These are phyloP conservation scores for Perca schrenkii DNA, from an alignment of 2,113 vertebrate genomes.

Conservation along the genomic window DNA sequence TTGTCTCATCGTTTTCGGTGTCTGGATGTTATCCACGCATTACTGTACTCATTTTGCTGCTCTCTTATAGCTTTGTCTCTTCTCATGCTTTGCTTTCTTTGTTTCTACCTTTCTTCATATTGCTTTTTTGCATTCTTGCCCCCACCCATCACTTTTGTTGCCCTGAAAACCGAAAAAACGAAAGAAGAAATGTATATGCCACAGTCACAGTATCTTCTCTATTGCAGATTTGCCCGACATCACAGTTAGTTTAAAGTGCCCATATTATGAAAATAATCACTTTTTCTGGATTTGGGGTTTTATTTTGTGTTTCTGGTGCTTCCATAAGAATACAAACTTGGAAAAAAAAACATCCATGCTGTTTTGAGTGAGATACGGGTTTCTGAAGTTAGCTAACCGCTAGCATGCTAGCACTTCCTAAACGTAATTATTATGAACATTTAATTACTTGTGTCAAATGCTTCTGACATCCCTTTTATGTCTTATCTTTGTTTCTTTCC, in stretches of 20 bases:
- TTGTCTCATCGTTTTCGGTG: slow-evolving; percentile 7
- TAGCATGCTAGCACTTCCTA: not conserved
- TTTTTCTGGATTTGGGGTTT: too few species aligned
- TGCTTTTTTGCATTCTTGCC: slow-evolving; percentile 2
- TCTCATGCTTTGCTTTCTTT: not conserved
- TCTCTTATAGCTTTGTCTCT: slow-evolving; percentile 38
- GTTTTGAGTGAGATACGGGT: too few species aligned
- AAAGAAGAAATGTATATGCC: slow-evolving; percentile 1
- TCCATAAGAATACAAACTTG: too few species aligned
- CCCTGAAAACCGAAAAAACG: slow-evolving; percentile 1
- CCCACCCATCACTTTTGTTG: not conserved
- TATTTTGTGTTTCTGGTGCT: too few species aligned
- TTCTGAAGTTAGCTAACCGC: too few species aligned
- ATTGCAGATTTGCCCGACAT: slow-evolving; percentile 26
- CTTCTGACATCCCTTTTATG: not conserved
- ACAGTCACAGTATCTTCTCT: slow-evolving; percentile 26
- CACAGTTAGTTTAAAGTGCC: slow-evolving; percentile 4
- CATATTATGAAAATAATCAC: too few species aligned
- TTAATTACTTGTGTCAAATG: slow-evolving; percentile 19
- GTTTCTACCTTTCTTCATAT: slow-evolving; percentile 11
- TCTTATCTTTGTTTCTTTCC: not conserved
- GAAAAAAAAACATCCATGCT: too few species aligned
- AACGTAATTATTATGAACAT: slow-evolving; percentile 17
- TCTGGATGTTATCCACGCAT: slow-evolving; percentile 38
- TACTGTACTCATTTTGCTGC: not conserved